phyloP scores from a whole-genome alignment of 2,113 vertebrate genomes.

The Stegostoma tigrinum region DNA sequence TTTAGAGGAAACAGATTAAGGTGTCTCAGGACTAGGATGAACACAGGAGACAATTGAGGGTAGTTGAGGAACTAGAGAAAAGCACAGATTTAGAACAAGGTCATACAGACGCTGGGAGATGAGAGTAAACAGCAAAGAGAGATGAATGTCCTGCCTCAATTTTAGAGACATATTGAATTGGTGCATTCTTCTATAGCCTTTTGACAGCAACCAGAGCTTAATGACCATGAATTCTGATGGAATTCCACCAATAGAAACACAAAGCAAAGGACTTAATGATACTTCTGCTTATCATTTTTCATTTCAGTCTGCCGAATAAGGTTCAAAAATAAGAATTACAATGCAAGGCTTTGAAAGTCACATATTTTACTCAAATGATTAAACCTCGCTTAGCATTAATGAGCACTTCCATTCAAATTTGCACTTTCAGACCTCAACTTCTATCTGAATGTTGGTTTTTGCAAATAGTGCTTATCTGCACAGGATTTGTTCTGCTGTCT shows the following conservation, averaged over 20 bases:
- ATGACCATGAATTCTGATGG: background rate
- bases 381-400: background rate
- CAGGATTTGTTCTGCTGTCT: background rate
- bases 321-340: background rate
- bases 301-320: background rate
- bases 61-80: background rate
- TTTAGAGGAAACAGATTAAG: background rate
- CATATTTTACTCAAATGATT: background rate
- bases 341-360: background rate
- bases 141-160: background rate
- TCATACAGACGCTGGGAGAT: background rate
- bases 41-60: background rate
- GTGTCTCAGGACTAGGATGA: background rate
- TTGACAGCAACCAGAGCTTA: background rate
- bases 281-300: background rate
- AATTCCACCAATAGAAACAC: background rate
- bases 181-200: background rate
- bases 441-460: background rate
- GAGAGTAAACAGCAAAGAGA: background rate
- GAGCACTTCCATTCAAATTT: background rate
- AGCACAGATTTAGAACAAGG: background rate
- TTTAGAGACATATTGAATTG: background rate
- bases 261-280: background rate
- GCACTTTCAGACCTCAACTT: background rate
- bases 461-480: background rate